Conservation (phyloP, 2,888 invertebrate genomes). For the Tanytarsus gracilentus region DNA sequence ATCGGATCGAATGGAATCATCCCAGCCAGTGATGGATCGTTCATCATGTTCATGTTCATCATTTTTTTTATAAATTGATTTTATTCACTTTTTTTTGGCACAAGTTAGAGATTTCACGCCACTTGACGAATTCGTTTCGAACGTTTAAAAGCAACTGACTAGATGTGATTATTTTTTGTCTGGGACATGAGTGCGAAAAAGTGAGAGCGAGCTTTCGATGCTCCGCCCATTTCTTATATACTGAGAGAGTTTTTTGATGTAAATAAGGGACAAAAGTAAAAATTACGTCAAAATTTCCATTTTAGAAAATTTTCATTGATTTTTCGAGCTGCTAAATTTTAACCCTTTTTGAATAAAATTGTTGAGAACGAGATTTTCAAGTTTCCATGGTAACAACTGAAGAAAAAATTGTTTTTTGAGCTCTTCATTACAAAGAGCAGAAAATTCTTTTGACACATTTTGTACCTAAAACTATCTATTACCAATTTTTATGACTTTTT, state of each 20-base stretch:
- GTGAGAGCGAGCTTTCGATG: slow-evolving; percentile 5
- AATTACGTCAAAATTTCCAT: not conserved
- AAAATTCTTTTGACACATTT: too few relatives aligned
- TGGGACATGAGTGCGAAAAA: not conserved
- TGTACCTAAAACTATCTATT: too few relatives aligned
- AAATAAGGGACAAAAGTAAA: not conserved
- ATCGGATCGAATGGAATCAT: slow-evolving; percentile 91
- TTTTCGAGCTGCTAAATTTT: too few relatives aligned
- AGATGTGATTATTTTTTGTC: not conserved
- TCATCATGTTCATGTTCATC: slow-evolving; percentile 46
- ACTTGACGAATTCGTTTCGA: slow-evolving; percentile 21
- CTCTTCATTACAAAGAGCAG: not conserved
- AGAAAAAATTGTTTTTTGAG: not conserved
- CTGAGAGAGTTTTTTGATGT: not conserved
- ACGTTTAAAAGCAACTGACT: slow-evolving; percentile 4
- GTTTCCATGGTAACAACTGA: not conserved
- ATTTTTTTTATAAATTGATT: slow-evolving; percentile 20
- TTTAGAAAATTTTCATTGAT: too few relatives aligned
- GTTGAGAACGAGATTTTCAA: not conserved
- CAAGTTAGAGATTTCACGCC: slow-evolving; percentile 19
- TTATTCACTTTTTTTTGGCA: slow-evolving; percentile 15
- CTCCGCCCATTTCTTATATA: slow-evolving; percentile 16
- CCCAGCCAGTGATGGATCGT: slow-evolving; percentile 67
- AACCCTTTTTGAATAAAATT: not conserved
- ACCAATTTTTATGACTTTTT: too few relatives aligned